These are phyloP conservation scores for Saxidomus purpurata DNA, from an alignment of 1,140 invertebrate genomes.

Conservation along the genomic window DNA sequence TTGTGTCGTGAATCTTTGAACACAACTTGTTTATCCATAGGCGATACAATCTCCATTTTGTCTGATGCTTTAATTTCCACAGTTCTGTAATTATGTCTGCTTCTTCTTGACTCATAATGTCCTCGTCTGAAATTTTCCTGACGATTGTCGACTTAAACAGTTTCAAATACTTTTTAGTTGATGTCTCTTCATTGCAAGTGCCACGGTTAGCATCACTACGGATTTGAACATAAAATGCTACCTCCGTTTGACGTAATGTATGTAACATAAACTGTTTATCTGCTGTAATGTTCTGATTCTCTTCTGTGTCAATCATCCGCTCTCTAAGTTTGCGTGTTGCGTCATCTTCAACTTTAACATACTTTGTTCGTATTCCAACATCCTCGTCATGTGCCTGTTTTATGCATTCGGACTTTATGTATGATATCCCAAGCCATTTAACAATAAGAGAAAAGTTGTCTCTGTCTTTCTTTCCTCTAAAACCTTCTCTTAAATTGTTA, in stretches of 20 bases:
- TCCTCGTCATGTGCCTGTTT: neutral
- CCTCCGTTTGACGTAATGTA: neutral
- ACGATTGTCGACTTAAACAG: neutral
- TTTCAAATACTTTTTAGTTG: neutral
- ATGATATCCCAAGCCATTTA: neutral
- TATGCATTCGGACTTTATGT: neutral
- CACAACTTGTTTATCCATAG: slow-evolving; percentile 76
- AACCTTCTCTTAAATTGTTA: neutral
- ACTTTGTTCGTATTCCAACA: neutral
- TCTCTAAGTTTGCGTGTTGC: neutral
- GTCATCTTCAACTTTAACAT: neutral
- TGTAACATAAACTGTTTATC: neutral
- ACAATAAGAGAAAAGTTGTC: neutral
- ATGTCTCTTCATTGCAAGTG: neutral
- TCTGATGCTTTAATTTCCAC: slow-evolving; percentile 71
- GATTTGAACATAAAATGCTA: neutral
- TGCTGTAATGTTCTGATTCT: neutral
- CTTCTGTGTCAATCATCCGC: neutral
- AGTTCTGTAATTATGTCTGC: slow-evolving; percentile 69
- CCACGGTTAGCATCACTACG: neutral
- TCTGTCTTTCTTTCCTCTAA: neutral
- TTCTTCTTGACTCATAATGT: slow-evolving; percentile 62
- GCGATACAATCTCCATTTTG: slow-evolving; percentile 82
- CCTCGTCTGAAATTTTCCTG: slow-evolving; percentile 39
- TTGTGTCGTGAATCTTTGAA: slow-evolving; percentile 58